These are phyloP conservation scores for Drosophila murphyi DNA, from an alignment of 1,140 invertebrate genomes.

Conservation along the genomic window DNA sequence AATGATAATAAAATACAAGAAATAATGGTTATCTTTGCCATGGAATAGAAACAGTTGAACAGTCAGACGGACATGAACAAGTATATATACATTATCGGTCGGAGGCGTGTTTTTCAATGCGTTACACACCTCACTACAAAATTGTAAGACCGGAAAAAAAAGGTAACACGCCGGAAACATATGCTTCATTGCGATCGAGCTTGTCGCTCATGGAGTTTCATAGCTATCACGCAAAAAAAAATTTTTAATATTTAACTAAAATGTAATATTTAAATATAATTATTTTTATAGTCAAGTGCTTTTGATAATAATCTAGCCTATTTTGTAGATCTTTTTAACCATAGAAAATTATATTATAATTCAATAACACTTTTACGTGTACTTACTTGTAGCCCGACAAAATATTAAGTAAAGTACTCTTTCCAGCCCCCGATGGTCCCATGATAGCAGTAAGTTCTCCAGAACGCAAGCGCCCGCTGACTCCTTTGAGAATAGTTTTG, in stretches of 20 bases:
- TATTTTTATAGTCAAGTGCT: no score
- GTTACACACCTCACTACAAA: no score
- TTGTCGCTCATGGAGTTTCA: background rate
- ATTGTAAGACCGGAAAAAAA: background rate
- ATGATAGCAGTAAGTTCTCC: slow-evolving; percentile 96
- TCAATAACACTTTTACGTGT: no score
- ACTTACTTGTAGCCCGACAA: slow-evolving; percentile 94
- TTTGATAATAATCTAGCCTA: no score
- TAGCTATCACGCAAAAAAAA: slow-evolving; percentile 3
- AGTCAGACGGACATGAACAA: no score
- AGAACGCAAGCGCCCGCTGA: slow-evolving; percentile 92
- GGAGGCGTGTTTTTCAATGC: no score
- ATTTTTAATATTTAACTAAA: background rate
- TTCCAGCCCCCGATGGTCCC: slow-evolving; percentile 96
- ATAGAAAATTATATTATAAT: no score
- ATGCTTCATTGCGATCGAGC: slow-evolving; percentile 7
- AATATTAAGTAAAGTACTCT: slow-evolving; percentile 95
- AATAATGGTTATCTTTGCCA: no score
- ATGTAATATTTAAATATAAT: slow-evolving; percentile 42
- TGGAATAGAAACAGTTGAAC: no score
- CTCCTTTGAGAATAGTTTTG: slow-evolving; percentile 93
- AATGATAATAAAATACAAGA: slow-evolving; percentile 34
- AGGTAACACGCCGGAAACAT: slow-evolving; percentile 48
- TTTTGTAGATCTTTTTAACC: no score
- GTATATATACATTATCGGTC: no score